A percentile compares a stretch with the other conserved stretches of the same genome.
Conservation (phyloP, 2,888 invertebrate genomes). For the Nephrotoma flavescens region DNA sequence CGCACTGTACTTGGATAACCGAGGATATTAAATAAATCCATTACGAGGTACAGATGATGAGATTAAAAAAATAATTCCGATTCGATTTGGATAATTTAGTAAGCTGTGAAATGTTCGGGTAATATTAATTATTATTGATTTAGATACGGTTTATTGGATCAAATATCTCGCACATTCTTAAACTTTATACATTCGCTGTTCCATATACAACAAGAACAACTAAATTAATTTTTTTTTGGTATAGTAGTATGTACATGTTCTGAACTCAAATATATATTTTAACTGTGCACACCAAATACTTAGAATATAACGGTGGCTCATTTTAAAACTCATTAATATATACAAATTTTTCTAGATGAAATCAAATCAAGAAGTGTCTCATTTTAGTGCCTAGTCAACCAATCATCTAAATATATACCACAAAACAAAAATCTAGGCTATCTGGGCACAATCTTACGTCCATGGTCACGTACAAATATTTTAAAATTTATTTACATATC, state of each 20-base stretch:
- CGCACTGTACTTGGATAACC: too few relatives aligned
- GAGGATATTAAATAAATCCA: not conserved
- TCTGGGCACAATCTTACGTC: not conserved
- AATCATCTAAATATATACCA: not conserved
- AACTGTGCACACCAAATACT: not conserved
- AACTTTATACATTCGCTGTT: not conserved
- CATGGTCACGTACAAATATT: not conserved
- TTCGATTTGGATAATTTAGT: not conserved
- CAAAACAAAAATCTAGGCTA: not conserved
- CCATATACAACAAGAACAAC: not conserved
- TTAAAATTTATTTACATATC: not conserved
- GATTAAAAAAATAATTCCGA: not conserved
- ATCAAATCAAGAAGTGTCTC: not conserved
- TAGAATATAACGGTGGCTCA: not conserved
- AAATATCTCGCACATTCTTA: not conserved
- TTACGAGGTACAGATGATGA: not conserved
- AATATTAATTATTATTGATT: not conserved
- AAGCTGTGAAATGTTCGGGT: not conserved
- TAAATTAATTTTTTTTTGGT: not conserved
- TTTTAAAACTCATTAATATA: not conserved
- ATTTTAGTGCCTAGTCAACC: not conserved
- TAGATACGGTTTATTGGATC: not conserved
- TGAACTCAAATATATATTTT: not conserved
- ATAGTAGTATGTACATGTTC: not conserved
- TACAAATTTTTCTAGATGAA: not conserved